These are phyloP conservation scores for Rhynchonycteris naso DNA, from an alignment of 2,797 vertebrate species.

Conservation along the genomic window DNA sequence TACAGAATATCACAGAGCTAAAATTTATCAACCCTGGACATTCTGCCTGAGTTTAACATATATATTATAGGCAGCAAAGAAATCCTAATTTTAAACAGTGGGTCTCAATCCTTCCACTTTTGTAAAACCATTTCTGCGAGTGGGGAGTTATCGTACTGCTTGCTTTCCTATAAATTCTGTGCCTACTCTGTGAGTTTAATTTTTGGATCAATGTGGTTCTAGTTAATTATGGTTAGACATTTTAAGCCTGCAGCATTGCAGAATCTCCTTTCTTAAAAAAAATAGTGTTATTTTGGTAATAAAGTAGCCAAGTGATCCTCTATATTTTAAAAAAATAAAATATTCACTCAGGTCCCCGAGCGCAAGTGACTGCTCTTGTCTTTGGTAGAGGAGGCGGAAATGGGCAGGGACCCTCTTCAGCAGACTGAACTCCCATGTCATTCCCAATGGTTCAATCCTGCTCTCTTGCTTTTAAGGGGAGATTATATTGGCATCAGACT, in stretches of 20 bases:
- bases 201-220: slow-evolving; percentile 27
- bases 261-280: not conserved
- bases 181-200: not conserved
- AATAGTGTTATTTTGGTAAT: not conserved
- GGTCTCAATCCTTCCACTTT: not conserved
- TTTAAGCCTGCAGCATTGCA: not conserved
- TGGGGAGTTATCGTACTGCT: not conserved
- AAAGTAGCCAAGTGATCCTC: not conserved
- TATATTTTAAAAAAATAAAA: not conserved
- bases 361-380: not conserved
- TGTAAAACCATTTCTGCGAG: not conserved
- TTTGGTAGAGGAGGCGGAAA: not conserved
- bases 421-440: not conserved
- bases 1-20: not conserved
- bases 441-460: slow-evolving; percentile 61
- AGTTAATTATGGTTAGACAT: not conserved
- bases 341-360: not conserved
- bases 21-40: not conserved
- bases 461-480: slow-evolving; percentile 86
- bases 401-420: not conserved
- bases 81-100: slow-evolving; percentile 7
- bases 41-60: not conserved
- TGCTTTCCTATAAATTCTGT: slow-evolving; percentile 5
- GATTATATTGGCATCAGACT: slow-evolving; percentile 92
- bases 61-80: not conserved